Evolutionary conservation across 2,888 invertebrate species (phyloP).

Genomic region (Eupithecia dodoneata): DNA sequence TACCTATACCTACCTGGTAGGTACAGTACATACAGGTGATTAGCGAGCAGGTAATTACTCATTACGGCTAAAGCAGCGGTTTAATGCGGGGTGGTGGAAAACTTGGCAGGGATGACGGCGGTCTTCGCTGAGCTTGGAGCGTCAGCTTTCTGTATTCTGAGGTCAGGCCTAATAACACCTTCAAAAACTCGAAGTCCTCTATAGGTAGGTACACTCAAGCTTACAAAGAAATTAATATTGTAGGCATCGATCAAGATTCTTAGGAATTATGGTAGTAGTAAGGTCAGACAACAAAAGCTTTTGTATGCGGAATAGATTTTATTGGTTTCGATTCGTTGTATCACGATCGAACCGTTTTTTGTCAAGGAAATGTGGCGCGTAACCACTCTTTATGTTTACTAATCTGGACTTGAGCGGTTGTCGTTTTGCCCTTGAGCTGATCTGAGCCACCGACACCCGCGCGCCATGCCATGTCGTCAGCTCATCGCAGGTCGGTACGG

Average conservation of each 20-base stretch:
- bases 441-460: background rate
- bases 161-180: background rate
- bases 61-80: background rate
- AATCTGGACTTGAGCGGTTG: too few species aligned
- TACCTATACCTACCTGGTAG: background rate
- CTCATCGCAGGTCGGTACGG: too few species aligned
- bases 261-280: background rate
- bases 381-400: background rate
- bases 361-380: background rate
- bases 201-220: background rate
- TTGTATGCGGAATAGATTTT: background rate
- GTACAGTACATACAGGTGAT: background rate
- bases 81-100: background rate
- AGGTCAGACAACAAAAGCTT: conserved; percentile 8
- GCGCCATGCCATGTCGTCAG: background rate
- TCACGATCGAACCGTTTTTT: background rate
- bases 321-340: background rate
- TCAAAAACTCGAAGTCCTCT: background rate
- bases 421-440: too few species aligned
- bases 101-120: background rate
- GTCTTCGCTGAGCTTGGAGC: background rate
- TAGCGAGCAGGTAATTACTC: conserved; percentile 1
- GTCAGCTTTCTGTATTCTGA: too few species aligned
- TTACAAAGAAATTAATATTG: background rate
- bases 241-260: background rate